A percentile compares a stretch with the other conserved stretches of the same genome.
Evolutionary conservation across 1,140 invertebrate genomes (phyloP).

Genomic region (Ooceraea biroi): DNA sequence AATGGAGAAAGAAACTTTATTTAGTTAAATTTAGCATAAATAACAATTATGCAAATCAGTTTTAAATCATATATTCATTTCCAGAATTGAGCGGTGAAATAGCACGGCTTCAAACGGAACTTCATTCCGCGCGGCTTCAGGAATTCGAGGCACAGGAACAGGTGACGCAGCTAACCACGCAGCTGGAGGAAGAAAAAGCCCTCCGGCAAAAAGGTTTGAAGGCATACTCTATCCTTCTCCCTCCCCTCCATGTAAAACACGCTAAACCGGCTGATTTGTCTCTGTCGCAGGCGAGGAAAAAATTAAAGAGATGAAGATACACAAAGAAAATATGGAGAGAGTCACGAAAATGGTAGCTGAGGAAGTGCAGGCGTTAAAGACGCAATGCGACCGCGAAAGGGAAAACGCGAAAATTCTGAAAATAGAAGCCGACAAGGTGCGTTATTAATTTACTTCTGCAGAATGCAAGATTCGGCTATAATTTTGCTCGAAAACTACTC

Average conservation of each 20-base stretch:
- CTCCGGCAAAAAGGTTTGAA: slow-evolving; percentile 84
- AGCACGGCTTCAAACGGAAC: slow-evolving; percentile 89
- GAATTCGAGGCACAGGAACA: slow-evolving; percentile 91
- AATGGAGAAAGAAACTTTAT: background rate
- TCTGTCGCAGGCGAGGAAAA: slow-evolving; percentile 76
- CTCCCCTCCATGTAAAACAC: background rate
- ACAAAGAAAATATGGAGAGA: slow-evolving; percentile 88
- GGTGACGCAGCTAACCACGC: slow-evolving; percentile 83
- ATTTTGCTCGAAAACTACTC: background rate
- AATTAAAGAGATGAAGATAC: slow-evolving; percentile 85
- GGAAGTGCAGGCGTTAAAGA: slow-evolving; percentile 88
- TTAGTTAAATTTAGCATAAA: background rate
- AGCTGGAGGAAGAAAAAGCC: slow-evolving; percentile 87
- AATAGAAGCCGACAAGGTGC: slow-evolving; percentile 84
- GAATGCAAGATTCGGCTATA: background rate
- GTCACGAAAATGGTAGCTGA: slow-evolving; percentile 89
- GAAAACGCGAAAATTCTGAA: slow-evolving; percentile 87
- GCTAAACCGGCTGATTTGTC: background rate
- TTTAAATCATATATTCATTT: slow-evolving; percentile 39
- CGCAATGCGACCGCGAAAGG: slow-evolving; percentile 88
- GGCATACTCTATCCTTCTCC: background rate
- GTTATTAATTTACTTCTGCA: slow-evolving; percentile 46
- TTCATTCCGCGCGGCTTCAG: slow-evolving; percentile 88
- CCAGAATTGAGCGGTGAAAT: slow-evolving; percentile 89
- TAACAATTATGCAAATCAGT: background rate